Percentiles rank a stretch among this genome's conserved stretches.
Evolutionary conservation across 2,797 vertebrate genomes (phyloP).

Genomic region (Morus bassanus): DNA sequence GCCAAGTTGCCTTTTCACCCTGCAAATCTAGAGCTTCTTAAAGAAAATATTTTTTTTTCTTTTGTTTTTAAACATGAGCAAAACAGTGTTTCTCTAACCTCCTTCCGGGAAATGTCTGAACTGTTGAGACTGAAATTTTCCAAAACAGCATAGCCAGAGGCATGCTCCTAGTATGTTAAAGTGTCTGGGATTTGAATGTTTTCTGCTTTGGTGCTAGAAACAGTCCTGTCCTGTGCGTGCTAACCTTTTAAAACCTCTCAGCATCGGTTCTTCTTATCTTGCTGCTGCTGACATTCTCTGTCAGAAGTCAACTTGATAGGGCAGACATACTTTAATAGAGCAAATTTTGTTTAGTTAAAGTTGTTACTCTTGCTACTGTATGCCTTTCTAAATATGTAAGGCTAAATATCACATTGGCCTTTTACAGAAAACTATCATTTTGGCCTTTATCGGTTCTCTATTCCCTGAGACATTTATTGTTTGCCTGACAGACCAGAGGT

Average conservation of each 20-base stretch:
- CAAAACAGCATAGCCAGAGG: background rate
- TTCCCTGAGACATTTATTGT: background rate
- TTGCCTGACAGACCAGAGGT: background rate
- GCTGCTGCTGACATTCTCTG: background rate
- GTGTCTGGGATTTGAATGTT: background rate
- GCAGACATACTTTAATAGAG: background rate
- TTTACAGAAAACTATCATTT: conserved; percentile 10
- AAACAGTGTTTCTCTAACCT: background rate
- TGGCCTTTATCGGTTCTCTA: background rate
- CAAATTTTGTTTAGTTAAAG: background rate
- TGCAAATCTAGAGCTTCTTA: background rate
- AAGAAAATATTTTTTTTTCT: background rate
- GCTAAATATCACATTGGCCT: conserved; percentile 10
- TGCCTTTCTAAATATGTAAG: background rate
- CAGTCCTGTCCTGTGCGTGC: background rate
- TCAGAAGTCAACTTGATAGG: background rate
- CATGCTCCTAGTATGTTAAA: background rate
- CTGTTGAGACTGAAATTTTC: background rate
- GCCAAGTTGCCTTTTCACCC: background rate
- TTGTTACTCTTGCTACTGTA: background rate
- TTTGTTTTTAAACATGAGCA: background rate
- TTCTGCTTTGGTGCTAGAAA: background rate
- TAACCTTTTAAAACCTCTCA: background rate
- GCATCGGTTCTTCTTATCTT: background rate
- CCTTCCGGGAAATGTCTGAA: background rate